These are phyloP conservation scores for Osedax frankpressi DNA, from an alignment of 2,888 invertebrate genomes.

Conservation along the genomic window DNA sequence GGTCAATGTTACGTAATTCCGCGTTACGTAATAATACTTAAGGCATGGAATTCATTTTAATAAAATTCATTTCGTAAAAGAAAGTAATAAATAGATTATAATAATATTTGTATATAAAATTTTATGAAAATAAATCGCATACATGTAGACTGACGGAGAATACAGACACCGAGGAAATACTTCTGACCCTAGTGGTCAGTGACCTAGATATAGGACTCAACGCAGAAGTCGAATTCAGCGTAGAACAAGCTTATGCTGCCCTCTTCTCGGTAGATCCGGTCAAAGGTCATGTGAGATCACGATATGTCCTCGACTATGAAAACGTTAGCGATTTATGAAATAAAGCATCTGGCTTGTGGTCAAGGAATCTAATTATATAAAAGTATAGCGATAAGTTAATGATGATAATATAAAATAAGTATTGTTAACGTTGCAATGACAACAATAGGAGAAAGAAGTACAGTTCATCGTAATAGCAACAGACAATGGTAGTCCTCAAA, in stretches of 20 bases:
- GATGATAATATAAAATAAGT: not conserved
- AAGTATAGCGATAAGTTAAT: not conserved
- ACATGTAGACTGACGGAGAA: not conserved
- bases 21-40: no score
- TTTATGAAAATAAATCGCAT: no score
- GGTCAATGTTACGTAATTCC: no score
- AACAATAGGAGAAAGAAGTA: not conserved
- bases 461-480: not conserved
- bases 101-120: no score
- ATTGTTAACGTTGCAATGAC: not conserved
- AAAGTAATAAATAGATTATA: no score
- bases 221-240: not conserved
- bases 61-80: no score
- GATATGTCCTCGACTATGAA: not conserved
- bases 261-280: not conserved
- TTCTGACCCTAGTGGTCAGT: not conserved
- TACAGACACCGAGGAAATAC: not conserved
- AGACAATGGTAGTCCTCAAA: not conserved
- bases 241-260: not conserved
- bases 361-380: not conserved
- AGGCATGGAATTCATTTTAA: no score
- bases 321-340: not conserved
- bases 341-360: no score
- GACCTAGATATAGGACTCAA: not conserved
- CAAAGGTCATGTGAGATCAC: not conserved